These are phyloP conservation scores for Blomia tropicalis DNA, from an alignment of 2,888 invertebrate species.

Conservation along the genomic window DNA sequence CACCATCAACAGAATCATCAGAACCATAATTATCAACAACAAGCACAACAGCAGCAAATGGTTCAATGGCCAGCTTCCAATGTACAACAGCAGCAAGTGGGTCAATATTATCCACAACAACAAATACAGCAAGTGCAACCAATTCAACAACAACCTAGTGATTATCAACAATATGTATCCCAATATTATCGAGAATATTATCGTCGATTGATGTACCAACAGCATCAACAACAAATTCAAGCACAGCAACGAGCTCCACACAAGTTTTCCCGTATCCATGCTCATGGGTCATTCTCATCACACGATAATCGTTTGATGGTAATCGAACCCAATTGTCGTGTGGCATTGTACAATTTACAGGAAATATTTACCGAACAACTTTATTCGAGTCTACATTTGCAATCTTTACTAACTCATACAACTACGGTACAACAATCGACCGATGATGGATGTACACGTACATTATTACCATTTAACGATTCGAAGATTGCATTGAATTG, in stretches of 20 bases:
- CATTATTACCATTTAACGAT: constrained; percentile 11
- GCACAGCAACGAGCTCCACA: neutral
- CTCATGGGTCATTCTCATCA: neutral
- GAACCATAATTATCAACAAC: neutral
- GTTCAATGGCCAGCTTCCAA: neutral
- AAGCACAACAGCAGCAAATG: neutral
- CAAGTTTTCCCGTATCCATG: neutral
- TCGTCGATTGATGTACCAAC: neutral
- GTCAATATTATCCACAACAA: neutral
- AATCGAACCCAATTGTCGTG: neutral
- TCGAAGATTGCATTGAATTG: constrained; percentile 1
- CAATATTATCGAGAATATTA: constrained; percentile 19
- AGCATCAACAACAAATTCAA: neutral
- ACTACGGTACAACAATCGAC: too few species aligned
- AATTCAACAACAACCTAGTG: neutral
- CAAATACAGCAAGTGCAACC: neutral
- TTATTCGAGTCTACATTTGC: constrained; percentile 7
- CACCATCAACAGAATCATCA: constrained; percentile 1
- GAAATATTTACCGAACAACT: constrained; percentile 13
- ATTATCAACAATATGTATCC: neutral
- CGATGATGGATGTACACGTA: neutral
- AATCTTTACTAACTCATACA: neutral
- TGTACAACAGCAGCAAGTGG: neutral
- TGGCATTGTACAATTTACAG: neutral
- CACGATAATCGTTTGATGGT: constrained; percentile 13